phyloP scores from a whole-genome alignment of 1,140 invertebrate species.

The Hydropsyche tenuis region DNA sequence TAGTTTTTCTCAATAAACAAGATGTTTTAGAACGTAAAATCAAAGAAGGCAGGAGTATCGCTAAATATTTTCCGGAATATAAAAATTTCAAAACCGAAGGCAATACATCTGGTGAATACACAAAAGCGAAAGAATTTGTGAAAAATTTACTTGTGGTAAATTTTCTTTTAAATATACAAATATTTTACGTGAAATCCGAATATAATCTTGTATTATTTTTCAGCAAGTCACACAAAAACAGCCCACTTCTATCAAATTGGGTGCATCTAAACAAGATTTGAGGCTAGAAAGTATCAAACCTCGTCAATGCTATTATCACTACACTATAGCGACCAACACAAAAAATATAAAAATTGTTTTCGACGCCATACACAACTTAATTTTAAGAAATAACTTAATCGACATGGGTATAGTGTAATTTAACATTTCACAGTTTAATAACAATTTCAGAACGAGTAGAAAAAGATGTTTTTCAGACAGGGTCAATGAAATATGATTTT shows the following conservation, averaged over 20 bases:
- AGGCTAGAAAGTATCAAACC: conserved; percentile 53
- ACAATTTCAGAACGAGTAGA: not conserved
- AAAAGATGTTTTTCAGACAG: no score
- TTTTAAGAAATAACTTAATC: conserved; percentile 66
- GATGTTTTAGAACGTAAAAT: conserved; percentile 78
- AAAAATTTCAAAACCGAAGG: conserved; percentile 59
- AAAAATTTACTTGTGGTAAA: conserved; percentile 69
- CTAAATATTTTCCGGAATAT: conserved; percentile 72
- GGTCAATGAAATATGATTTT: no score
- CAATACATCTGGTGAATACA: conserved; percentile 65
- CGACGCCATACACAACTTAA: conserved; percentile 74
- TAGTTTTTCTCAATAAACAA: conserved; percentile 85
- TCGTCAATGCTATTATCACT: conserved; percentile 72
- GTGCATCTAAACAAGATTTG: conserved; percentile 47
- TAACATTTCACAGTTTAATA: not conserved
- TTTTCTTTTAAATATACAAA: conserved; percentile 8
- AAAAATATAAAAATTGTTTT: conserved; percentile 75
- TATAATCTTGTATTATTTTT: not conserved
- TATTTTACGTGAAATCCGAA: not conserved
- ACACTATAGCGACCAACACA: conserved; percentile 76
- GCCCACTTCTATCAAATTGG: conserved; percentile 2
- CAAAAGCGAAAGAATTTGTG: conserved; percentile 71
- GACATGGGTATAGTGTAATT: conserved; percentile 57
- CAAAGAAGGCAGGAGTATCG: conserved; percentile 67
- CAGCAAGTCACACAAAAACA: conserved; percentile 56